Percentiles rank a stretch among this genome's conserved stretches.
Evolutionary conservation across 2,888 invertebrate species (phyloP).

Genomic region (Cordylochernes scorpioides): DNA sequence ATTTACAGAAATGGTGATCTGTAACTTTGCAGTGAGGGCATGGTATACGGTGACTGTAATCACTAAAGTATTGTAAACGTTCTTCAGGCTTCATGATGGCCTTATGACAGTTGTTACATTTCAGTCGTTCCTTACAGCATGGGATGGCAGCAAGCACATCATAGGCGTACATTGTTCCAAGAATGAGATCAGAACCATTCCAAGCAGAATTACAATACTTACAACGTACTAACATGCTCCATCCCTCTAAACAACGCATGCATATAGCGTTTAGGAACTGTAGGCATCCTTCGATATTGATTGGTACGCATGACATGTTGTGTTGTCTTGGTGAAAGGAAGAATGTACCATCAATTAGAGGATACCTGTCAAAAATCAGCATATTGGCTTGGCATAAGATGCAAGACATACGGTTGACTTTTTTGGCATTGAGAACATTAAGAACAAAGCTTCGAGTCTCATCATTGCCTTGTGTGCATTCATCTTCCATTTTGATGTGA

Average conservation of each 20-base stretch:
- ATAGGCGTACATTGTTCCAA: conserved; percentile 93
- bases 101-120: conserved; percentile 80
- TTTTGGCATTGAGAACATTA: conserved; percentile 70
- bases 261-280: conserved; percentile 79
- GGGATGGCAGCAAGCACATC: conserved; percentile 93
- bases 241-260: conserved; percentile 71
- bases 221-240: conserved; percentile 38
- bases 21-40: conserved; percentile 70
- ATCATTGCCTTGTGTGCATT: conserved; percentile 91
- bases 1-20: conserved; percentile 85
- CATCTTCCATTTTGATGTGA: conserved; percentile 98
- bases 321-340: conserved; percentile 85
- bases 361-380: conserved; percentile 85
- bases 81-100: conserved; percentile 60
- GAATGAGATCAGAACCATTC: conserved; percentile 73
- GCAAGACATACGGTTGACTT: conserved; percentile 56
- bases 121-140: conserved; percentile 69
- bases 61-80: conserved; percentile 68
- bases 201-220: conserved; percentile 58
- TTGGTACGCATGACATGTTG: conserved; percentile 58
- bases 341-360: conserved; percentile 87
- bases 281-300: conserved; percentile 55
- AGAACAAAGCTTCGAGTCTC: conserved; percentile 86
- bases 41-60: conserved; percentile 68
- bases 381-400: conserved; percentile 64